Conservation (phyloP, 2,888 invertebrate genomes). For the Eurois occulta region DNA sequence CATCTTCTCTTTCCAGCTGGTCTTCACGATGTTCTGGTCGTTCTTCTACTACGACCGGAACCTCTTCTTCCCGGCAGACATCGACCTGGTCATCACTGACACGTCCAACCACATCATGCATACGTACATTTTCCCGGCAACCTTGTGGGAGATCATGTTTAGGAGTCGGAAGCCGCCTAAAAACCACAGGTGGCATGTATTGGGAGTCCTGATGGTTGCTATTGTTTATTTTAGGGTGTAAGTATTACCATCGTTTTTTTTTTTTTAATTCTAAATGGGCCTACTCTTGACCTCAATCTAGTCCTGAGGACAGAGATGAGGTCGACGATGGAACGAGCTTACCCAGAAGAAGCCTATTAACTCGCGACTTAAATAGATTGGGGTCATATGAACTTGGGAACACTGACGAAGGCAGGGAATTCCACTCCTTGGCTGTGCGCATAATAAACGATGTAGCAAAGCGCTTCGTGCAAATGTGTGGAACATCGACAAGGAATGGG, state of each 20-base stretch:
- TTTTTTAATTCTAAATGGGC: too few species aligned
- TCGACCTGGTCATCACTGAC: constrained; percentile 58
- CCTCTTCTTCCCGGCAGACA: constrained; percentile 60
- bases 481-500: too few species aligned
- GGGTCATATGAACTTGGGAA: too few species aligned
- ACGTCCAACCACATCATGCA: constrained; percentile 69
- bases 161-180: constrained; percentile 43
- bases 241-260: constrained; percentile 41
- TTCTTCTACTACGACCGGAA: constrained; percentile 63
- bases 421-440: too few species aligned
- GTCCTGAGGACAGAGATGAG: too few species aligned
- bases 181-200: constrained; percentile 8
- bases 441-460: too few species aligned
- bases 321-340: too few species aligned
- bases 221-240: constrained; percentile 54
- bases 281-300: too few species aligned
- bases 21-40: constrained; percentile 59
- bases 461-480: too few species aligned
- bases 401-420: too few species aligned
- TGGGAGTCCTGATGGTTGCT: not conserved
- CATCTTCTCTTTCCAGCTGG: constrained; percentile 53
- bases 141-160: constrained; percentile 59
- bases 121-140: constrained; percentile 46
- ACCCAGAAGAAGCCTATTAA: too few species aligned
- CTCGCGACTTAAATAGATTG: too few species aligned